A percentile compares a stretch with the other conserved stretches of the same genome.
Evolutionary conservation across 2,888 invertebrate species (phyloP).

Genomic region (Pollenia amentaria): DNA sequence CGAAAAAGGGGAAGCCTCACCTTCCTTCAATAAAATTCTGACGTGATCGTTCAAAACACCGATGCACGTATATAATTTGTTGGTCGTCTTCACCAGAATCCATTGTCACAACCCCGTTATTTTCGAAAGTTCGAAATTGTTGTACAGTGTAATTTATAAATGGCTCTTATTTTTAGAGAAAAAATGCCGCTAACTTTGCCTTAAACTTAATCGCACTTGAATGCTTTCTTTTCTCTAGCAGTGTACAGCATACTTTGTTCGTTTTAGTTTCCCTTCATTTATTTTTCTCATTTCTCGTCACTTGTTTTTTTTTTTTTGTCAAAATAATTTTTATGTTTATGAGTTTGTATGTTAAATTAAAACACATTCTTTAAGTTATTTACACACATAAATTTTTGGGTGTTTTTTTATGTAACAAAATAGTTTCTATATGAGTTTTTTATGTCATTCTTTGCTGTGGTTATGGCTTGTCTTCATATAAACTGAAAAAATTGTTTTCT

Average conservation of each 20-base stretch:
- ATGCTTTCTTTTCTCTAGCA: too few relatives aligned
- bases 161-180: too few relatives aligned
- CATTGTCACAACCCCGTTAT: too few relatives aligned
- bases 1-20: too few relatives aligned
- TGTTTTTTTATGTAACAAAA: constrained; percentile 52
- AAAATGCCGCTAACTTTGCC: too few relatives aligned
- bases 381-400: constrained; percentile 51
- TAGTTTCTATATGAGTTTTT: constrained; percentile 57
- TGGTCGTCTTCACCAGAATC: too few relatives aligned
- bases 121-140: too few relatives aligned
- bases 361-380: constrained; percentile 64
- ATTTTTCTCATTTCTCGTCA: neutral
- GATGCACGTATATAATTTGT: too few relatives aligned
- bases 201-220: too few relatives aligned
- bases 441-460: constrained; percentile 6
- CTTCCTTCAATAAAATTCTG: too few relatives aligned
- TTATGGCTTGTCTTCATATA: neutral
- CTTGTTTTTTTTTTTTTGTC: constrained; percentile 6
- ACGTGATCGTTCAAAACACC: too few relatives aligned
- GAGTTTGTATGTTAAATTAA: constrained; percentile 48
- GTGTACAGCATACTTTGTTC: neutral
- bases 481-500: constrained; percentile 39
- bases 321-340: constrained; percentile 46
- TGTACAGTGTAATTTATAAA: too few relatives aligned
- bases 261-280: neutral